Base-by-base conservation (phyloP, 2,797 vertebrate species). In the Hafferia zeledoni region DNA sequence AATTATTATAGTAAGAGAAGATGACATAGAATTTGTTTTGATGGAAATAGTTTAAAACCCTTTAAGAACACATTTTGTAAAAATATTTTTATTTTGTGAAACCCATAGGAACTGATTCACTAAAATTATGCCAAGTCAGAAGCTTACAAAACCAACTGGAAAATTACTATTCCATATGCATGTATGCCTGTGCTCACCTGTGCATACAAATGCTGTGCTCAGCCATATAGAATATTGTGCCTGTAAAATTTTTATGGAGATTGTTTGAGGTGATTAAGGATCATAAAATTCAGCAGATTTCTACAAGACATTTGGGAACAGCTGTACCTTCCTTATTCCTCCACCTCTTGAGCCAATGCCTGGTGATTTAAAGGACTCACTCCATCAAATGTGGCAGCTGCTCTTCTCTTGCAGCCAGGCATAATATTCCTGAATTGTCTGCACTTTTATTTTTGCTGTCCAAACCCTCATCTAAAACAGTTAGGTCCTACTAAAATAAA, bases 401-500 rank as follows among this genome's bases (percentile, higher is more conserved):
- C 9, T 44, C 5, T 39, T 56, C 19, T 76, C 35, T 63, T 63
- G 30, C 5, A 27, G 28, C 19, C 31, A 50, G 35, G 13, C 55
- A 44, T 4, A 56, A 3, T 37, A 50, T 96, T 95, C 85, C 92
- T 88, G 43, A 76, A 46, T 18, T 94, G 74, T 31, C 78, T 95
- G 50, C 81, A 65, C 74, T 74, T 91, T 88, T 93, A 81, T 2
- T 92, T 96, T 35, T 91, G 96, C 71, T 84, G 67, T 89, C 83
- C 85, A 44, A 91, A 80, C 10, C 93, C 79, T 74, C 94, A 90
- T 89, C 57, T 85, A 17, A 84, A 94, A 57, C 89, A 90, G 82
- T 90, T 91, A 35, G 69, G 43, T 74, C 93, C 97, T 98, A 89
- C 12, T 27, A 83, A 92, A 96, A 91, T 11, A 93, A 92, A 79